Base-by-base conservation (phyloP, 2,888 invertebrate genomes). In the Tholera decimalis region DNA sequence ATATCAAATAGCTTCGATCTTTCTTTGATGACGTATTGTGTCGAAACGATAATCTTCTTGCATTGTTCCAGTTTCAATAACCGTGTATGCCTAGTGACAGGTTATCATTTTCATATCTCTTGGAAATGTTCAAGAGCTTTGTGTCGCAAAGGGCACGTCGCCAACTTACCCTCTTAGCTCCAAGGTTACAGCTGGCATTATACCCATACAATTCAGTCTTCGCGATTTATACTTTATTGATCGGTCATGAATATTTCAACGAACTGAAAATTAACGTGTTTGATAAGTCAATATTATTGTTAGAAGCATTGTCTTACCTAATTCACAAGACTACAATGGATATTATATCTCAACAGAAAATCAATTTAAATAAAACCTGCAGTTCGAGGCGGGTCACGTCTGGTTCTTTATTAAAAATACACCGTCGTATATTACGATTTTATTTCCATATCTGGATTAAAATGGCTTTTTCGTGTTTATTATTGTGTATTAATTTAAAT, bases 361-460 rank as follows among this genome's bases (percentile, higher is more conserved):
- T 46, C 13, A 69, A 70, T 54, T 60, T 35, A 28, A 61, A 46
- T 26, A 33, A 55, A 69, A 49, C 20, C 41, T 26, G 30, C 51
- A 51, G 57, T 43, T 76, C 39, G 46, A 39, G 30, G 6, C 59
- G 43, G 55, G 73, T 77, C 77, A 72, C 55, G 46, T 66, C 44
- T 49, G 35, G 15, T 41, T 60, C 35, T 59, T 20, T 60, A 54
- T 72, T 56, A 59, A 26, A 41, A 72, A n/a, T 20, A 56, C 24
- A 22, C 20, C 43, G 55, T 43, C 44, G 43, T 47, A 44, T n/a
- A 56, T 44, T 57, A 73, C 65, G 73, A 72, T 65, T 65, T 56
- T 77, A 74, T 77, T 74, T 60, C 56, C 73, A 72, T 51, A 77
- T 65, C 55, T 56, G 37, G 73, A 72, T 65, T 77, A 47, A 73